Conservation (phyloP, 2,888 invertebrate genomes). For the Pocota personata region DNA sequence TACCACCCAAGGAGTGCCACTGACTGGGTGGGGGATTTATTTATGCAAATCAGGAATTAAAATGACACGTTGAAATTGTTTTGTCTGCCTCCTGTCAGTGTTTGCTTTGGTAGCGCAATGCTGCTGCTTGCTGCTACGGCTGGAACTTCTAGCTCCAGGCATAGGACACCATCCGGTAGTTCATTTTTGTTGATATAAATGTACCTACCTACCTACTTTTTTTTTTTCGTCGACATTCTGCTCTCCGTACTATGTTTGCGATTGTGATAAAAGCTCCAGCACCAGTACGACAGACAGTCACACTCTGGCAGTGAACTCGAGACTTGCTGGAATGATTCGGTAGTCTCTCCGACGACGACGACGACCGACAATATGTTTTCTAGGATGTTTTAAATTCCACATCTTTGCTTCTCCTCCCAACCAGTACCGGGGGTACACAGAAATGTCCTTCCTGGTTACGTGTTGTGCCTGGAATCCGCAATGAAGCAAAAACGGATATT, state of each 20-base stretch:
- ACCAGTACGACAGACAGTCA: constrained; percentile 41
- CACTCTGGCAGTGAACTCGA: constrained; percentile 66
- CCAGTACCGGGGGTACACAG: constrained; percentile 32
- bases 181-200: constrained; percentile 72
- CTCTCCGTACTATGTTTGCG: constrained; percentile 56
- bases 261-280: constrained; percentile 69
- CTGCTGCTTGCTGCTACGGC: constrained; percentile 57
- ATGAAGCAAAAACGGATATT: constrained; percentile 73
- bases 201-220: constrained; percentile 35
- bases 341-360: background rate
- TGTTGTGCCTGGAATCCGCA: constrained; percentile 73
- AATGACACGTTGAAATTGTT: constrained; percentile 74
- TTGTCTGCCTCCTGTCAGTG: constrained; percentile 74
- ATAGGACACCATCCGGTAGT: constrained; percentile 70
- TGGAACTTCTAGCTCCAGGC: constrained; percentile 55
- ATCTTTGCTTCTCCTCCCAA: constrained; percentile 55
- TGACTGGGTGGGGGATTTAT: constrained; percentile 62
- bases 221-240: constrained; percentile 1
- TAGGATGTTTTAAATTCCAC: constrained; percentile 72
- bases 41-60: constrained; percentile 74
- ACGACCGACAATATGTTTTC: constrained; percentile 64
- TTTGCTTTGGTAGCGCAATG: constrained; percentile 72
- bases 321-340: constrained; percentile 46
- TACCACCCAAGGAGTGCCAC: constrained; percentile 1
- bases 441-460: constrained; percentile 73